Evolutionary conservation across 1,140 invertebrate species (phyloP), one percentile per base, ranked within the genome.

Genomic region (Arctopsyche grandis): DNA sequence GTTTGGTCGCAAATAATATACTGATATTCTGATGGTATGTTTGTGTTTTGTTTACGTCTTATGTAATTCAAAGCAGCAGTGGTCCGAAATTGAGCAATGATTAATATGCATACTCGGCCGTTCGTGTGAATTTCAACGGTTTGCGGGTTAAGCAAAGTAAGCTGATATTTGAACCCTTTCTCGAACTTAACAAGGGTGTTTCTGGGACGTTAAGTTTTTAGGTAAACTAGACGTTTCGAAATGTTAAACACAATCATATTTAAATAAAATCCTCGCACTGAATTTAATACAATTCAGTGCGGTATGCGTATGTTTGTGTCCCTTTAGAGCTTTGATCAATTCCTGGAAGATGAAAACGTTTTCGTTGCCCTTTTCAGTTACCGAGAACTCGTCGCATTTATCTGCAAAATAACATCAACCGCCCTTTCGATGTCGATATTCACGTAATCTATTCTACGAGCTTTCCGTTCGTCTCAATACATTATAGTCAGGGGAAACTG

Each of bases 401-500:
- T 66, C 63, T 66, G 24, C 19, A 29, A 66, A 66, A 66, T 66
- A 66, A 66, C 63, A 66, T 66, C 63, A 66, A 66, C 63, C 63
- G 63, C 63, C 63, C 14, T 66, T 66, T 66, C 24, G 63, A 66
- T 66, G 63, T 66, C 63, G 63, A 66, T 66, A 26, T 66, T 22
- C 22, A 66, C 21, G 63, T 66, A 66, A 66, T 66, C 63, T 29
- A 66, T 66, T 66, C 24, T 14, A 29, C 14, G 63, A 26, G 63
- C 26, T 66, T 66, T 66, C 48, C 48, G 48, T 52, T 52, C 16
- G 48, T 52, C 16, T 52, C 10, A 14, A 52, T 52, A 14, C 16
- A 52, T 52, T 52, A 16, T 14, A 52, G 16, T 14, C 16, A 52
- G 10, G 10, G 12, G 12, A 52, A 52, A 14, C 10, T 52, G 16